These are phyloP conservation scores for Episyrphus balteatus DNA, from an alignment of 1,140 invertebrate species.

Conservation along the genomic window DNA sequence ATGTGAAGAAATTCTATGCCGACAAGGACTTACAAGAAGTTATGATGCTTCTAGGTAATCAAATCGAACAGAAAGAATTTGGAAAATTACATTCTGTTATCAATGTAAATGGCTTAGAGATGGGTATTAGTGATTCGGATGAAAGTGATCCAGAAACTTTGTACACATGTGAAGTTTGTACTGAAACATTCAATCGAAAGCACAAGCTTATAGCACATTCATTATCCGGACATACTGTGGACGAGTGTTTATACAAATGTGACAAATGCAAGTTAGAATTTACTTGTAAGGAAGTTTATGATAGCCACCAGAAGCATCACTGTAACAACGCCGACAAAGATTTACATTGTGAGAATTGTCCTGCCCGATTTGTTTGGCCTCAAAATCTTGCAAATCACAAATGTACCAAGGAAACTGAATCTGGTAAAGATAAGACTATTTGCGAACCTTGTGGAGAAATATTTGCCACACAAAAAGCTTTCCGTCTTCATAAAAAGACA, in stretches of 20 bases:
- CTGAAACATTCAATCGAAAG: conserved; percentile 10
- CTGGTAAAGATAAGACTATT: not conserved
- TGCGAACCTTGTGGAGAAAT: not conserved
- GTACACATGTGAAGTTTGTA: conserved; percentile 18
- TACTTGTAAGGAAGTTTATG: conserved; percentile 13
- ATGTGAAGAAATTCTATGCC: conserved; percentile 14
- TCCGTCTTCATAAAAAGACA: too few relatives aligned
- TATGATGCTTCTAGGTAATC: conserved; percentile 11
- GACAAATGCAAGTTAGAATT: conserved; percentile 22
- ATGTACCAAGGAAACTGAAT: conserved; percentile 10
- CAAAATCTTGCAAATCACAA: conserved; percentile 21
- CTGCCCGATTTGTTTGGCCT: conserved; percentile 27
- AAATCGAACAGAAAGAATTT: conserved; percentile 11
- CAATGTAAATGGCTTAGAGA: conserved; percentile 25
- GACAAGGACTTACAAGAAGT: conserved; percentile 5
- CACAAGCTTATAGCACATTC: conserved; percentile 19
- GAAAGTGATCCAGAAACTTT: not conserved
- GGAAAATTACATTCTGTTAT: conserved; percentile 18
- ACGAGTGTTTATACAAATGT: conserved; percentile 13
- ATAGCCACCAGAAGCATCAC: conserved; percentile 18
- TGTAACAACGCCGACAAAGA: conserved; percentile 16
- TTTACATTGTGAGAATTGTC: conserved; percentile 18
- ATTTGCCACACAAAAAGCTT: too few relatives aligned
- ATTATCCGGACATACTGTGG: conserved; percentile 13
- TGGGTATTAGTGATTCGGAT: conserved; percentile 24